Conservation (phyloP, 2,113 vertebrate species). For the Solenodon paradoxus region DNA sequence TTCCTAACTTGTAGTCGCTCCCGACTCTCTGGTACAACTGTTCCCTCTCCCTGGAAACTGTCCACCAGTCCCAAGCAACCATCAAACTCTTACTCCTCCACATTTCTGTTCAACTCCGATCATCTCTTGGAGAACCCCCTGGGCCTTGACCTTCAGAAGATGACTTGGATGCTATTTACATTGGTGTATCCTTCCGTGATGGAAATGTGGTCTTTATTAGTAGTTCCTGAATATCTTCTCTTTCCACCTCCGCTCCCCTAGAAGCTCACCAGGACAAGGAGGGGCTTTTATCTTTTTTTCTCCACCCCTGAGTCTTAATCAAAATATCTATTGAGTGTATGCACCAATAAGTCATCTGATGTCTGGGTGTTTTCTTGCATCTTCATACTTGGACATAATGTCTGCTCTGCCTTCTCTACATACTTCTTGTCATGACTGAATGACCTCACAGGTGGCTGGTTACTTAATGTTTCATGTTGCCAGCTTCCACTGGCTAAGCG, state of each 20-base stretch:
- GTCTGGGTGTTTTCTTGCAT: not conserved
- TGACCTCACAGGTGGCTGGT: not conserved
- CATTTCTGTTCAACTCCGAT: not conserved
- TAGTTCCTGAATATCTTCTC: not conserved
- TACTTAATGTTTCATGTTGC: not conserved
- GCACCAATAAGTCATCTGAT: not conserved
- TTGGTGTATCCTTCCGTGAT: not conserved
- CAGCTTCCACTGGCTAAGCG: not conserved
- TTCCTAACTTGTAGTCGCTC: not conserved
- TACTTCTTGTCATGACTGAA: not conserved
- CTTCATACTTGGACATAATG: not conserved
- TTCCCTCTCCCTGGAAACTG: not conserved
- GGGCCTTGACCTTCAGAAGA: not conserved
- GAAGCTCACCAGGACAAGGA: not conserved
- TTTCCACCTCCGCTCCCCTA: fast-evolving
- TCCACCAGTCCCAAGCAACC: not conserved
- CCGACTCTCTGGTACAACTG: fast-evolving
- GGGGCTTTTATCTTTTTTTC: not conserved
- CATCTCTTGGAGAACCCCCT: not conserved
- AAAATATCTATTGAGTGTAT: not conserved
- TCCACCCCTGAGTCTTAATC: not conserved
- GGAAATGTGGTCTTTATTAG: not conserved
- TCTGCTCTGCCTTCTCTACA: not conserved
- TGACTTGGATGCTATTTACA: not conserved
- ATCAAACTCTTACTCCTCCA: not conserved